These are phyloP conservation scores for Lasioglossum morio DNA, from an alignment of 2,888 invertebrate species.

Conservation along the genomic window DNA sequence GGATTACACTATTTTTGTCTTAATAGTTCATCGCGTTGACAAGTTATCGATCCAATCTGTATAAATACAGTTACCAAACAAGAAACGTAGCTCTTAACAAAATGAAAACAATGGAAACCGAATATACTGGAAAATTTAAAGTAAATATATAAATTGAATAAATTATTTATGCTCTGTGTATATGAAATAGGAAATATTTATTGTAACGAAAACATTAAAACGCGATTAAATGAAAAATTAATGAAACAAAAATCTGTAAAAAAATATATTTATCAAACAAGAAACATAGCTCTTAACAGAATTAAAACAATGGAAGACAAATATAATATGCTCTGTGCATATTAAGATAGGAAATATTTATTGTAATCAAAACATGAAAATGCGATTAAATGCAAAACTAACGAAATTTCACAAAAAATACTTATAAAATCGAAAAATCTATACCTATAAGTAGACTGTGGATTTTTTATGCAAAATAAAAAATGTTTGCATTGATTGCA, in stretches of 20 bases:
- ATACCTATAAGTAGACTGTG: not conserved
- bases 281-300: not conserved
- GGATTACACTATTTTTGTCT: not conserved
- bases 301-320: not conserved
- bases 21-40: not conserved
- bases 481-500: too few relatives aligned
- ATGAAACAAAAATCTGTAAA: not conserved
- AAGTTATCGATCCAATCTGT: not conserved
- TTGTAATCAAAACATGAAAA: too few relatives aligned
- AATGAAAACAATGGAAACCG: not conserved
- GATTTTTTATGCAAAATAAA: too few relatives aligned
- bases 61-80: not conserved
- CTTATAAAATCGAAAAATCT: not conserved
- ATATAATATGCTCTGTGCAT: too few relatives aligned
- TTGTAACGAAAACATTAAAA: too few relatives aligned
- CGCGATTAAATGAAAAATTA: not conserved
- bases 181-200: too few relatives aligned
- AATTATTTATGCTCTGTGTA: too few relatives aligned
- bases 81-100: not conserved
- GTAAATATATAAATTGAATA: too few relatives aligned
- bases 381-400: not conserved
- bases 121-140: too few relatives aligned
- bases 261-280: not conserved
- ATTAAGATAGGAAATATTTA: too few relatives aligned
- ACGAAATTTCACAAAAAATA: not conserved